phyloP scores from a whole-genome alignment of 2,888 invertebrate species.

The Epirrita christyi region DNA sequence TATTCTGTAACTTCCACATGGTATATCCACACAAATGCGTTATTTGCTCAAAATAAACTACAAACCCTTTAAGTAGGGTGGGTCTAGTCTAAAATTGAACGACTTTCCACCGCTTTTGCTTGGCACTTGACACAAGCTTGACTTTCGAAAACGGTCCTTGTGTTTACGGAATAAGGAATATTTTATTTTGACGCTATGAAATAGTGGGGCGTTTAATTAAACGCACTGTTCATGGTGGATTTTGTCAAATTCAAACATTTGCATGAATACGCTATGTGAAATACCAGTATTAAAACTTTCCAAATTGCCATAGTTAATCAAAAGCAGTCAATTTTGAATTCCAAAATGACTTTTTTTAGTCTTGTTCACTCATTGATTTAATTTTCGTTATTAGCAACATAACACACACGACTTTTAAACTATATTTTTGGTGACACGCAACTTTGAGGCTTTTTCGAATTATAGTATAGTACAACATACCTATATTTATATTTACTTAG shows the following conservation, averaged over 20 bases:
- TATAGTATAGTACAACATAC: not conserved
- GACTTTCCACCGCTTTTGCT: too few relatives aligned
- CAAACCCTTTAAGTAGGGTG: too few relatives aligned
- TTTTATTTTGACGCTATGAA: too few relatives aligned
- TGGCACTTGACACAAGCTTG: too few relatives aligned
- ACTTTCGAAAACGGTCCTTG: too few relatives aligned
- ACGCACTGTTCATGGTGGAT: too few relatives aligned
- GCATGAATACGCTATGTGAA: constrained; percentile 3
- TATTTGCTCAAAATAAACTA: constrained; percentile 14
- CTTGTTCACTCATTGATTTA: constrained; percentile 9
- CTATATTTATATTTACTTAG: not conserved
- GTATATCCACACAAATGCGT: constrained; percentile 10
- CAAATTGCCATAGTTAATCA: constrained; percentile 8
- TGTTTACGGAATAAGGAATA: too few relatives aligned
- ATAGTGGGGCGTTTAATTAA: too few relatives aligned
- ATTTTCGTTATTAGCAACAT: constrained; percentile 14
- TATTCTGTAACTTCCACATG: constrained; percentile 18
- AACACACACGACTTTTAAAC: constrained; percentile 4
- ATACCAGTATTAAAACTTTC: constrained; percentile 11
- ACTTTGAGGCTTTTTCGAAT: constrained; percentile 6
- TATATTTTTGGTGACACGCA: not conserved
- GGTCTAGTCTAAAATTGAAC: too few relatives aligned
- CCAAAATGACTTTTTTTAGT: constrained; percentile 20
- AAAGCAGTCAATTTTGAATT: constrained; percentile 29
- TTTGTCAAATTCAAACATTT: constrained; percentile 5